Evolutionary conservation across 2,888 invertebrate species (phyloP).

Genomic region (Phytoseiulus persimilis): DNA sequence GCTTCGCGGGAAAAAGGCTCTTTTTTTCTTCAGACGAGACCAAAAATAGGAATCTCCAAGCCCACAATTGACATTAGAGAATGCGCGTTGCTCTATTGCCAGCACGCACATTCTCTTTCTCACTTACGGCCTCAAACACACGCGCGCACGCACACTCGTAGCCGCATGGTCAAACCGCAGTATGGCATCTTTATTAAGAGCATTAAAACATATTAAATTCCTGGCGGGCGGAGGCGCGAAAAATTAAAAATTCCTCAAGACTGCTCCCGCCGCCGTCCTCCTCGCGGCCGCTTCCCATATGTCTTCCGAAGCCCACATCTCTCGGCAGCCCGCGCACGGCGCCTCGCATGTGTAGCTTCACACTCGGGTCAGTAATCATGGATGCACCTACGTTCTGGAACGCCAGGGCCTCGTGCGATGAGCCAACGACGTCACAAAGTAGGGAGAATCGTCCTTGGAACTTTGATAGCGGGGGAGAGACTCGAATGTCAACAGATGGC

Average conservation of each 20-base stretch:
- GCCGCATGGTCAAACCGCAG: background rate
- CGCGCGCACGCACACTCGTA: background rate
- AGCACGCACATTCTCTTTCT: background rate
- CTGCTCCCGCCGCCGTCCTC: background rate
- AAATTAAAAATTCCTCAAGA: conserved; percentile 38
- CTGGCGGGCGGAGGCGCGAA: conserved; percentile 34
- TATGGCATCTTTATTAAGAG: conserved; percentile 30
- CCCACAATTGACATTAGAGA: background rate
- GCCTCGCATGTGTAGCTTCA: background rate
- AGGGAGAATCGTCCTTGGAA: too few species aligned
- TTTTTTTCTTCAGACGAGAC: background rate
- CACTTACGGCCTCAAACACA: background rate
- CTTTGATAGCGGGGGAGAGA: too few species aligned
- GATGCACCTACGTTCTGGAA: too few species aligned
- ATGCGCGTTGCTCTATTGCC: background rate
- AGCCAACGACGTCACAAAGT: too few species aligned
- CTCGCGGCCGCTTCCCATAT: background rate
- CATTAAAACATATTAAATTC: conserved; percentile 38
- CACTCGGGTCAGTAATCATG: too few species aligned
- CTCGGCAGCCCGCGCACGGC: background rate
- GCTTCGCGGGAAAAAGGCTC: background rate
- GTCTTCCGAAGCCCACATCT: background rate
- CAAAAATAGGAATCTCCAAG: background rate
- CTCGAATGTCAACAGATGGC: too few species aligned
- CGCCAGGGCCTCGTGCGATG: too few species aligned